Percentiles rank a stretch among this genome's conserved stretches.
phyloP scores from a whole-genome alignment of 1,140 invertebrate genomes.

The Calliphora vicina region DNA sequence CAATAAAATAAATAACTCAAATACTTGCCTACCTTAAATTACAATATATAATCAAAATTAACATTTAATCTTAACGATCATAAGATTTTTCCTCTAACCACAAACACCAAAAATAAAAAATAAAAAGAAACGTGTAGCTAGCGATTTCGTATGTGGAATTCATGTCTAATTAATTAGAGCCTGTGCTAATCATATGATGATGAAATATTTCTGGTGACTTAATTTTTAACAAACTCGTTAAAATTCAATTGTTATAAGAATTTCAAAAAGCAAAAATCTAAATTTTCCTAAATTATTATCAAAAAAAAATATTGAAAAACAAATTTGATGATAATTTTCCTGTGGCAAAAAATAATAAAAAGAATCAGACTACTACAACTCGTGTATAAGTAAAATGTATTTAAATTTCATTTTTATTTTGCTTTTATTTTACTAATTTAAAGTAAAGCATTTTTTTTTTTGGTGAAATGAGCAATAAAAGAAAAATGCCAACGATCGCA shows the following conservation, averaged over 20 bases:
- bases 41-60: background rate
- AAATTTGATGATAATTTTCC: background rate
- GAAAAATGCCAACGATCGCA: background rate
- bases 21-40: no score
- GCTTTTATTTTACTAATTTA: background rate
- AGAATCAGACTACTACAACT: background rate
- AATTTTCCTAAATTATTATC: no score
- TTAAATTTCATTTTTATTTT: background rate
- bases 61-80: background rate
- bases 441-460: background rate
- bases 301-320: background rate
- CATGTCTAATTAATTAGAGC: slow-evolving; percentile 1
- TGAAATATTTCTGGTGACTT: background rate
- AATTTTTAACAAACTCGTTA: background rate
- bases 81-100: background rate
- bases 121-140: background rate
- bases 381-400: background rate
- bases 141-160: no score
- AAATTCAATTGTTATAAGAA: no score
- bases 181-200: background rate
- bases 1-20: no score
- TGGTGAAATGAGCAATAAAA: background rate
- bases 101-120: background rate
- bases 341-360: background rate
- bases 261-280: background rate